Conservation (phyloP, 1,140 invertebrate species). For the Tachypleus tridentatus region DNA sequence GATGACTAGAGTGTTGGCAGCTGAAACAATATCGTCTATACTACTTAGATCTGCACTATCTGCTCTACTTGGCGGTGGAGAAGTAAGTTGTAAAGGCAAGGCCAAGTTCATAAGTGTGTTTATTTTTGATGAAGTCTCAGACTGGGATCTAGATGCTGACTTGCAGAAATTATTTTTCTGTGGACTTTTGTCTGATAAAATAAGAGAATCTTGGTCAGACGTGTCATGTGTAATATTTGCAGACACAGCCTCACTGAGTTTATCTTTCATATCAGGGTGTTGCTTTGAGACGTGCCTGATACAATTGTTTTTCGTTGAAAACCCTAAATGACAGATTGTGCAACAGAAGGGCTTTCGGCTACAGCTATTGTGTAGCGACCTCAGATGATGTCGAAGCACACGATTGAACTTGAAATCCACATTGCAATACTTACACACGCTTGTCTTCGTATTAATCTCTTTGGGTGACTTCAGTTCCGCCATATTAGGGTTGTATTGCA, state of each 20-base stretch:
- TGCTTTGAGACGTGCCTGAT: conserved; percentile 36
- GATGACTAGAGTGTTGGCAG: conserved; percentile 15
- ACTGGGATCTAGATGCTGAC: too few species aligned
- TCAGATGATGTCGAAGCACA: conserved; percentile 35
- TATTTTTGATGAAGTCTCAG: not conserved
- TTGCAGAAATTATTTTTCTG: not conserved
- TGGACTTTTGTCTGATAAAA: not conserved
- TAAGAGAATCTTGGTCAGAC: not conserved
- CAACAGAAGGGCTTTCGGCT: conserved; percentile 36
- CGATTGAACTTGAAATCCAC: conserved; percentile 37
- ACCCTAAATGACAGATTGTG: conserved; percentile 32
- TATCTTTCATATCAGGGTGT: conserved; percentile 31
- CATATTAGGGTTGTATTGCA: conserved; percentile 27
- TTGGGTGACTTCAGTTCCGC: conserved; percentile 12
- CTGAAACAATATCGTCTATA: conserved; percentile 11
- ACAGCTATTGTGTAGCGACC: conserved; percentile 33
- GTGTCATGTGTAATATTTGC: conserved; percentile 1
- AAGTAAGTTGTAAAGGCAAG: too few species aligned
- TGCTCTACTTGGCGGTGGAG: not conserved
- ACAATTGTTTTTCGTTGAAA: conserved; percentile 38
- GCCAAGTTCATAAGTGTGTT: too few species aligned
- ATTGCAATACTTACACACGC: conserved; percentile 38
- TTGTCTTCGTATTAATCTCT: conserved; percentile 26
- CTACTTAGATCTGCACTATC: not conserved
- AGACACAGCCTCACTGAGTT: conserved; percentile 26